Percentiles rank a stretch among this genome's conserved stretches.
Evolutionary conservation across 2,888 invertebrate genomes (phyloP).

Genomic region (Oscheius sp.): DNA sequence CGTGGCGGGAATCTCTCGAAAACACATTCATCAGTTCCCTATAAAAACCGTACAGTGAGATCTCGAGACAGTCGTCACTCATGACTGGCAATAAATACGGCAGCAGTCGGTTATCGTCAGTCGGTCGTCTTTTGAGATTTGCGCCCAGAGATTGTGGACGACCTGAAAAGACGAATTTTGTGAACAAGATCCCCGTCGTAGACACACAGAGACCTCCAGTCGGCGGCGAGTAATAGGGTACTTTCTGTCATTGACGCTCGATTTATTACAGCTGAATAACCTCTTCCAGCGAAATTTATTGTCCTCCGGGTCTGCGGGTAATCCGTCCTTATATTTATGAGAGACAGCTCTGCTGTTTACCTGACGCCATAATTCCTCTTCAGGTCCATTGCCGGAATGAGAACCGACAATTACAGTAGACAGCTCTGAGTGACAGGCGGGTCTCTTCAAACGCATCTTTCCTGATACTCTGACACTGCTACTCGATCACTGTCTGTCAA

Average conservation of each 20-base stretch:
- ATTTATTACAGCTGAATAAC: constrained; percentile 34
- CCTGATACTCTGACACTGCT: constrained; percentile 44
- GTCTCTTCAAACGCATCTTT: constrained; percentile 49
- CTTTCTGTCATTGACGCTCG: constrained; percentile 28
- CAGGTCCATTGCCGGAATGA: not conserved
- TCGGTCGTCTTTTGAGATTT: constrained; percentile 30
- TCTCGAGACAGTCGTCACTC: constrained; percentile 27
- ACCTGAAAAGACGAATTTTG: constrained; percentile 26
- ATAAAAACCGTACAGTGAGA: constrained; percentile 11
- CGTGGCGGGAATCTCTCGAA: constrained; percentile 1
- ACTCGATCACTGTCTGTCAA: constrained; percentile 43
- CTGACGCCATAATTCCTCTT: constrained; percentile 8
- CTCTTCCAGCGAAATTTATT: constrained; percentile 32
- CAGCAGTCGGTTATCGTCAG: constrained; percentile 33
- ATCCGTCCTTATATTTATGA: constrained; percentile 29
- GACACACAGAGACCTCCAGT: not conserved
- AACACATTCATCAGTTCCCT: constrained; percentile 29
- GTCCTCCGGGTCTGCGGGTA: constrained; percentile 29
- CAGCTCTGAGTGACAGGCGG: constrained; percentile 43
- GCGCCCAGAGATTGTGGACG: constrained; percentile 28
- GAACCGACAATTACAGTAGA: constrained; percentile 47
- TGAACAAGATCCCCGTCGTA: not conserved
- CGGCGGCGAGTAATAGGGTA: constrained; percentile 28
- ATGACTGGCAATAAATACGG: constrained; percentile 32
- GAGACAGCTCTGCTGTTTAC: constrained; percentile 16